Percentiles rank a stretch among this genome's conserved stretches.
These are phyloP conservation scores for Phylloscopus collybita DNA, from an alignment of 2,797 vertebrate genomes.

Conservation along the genomic window DNA sequence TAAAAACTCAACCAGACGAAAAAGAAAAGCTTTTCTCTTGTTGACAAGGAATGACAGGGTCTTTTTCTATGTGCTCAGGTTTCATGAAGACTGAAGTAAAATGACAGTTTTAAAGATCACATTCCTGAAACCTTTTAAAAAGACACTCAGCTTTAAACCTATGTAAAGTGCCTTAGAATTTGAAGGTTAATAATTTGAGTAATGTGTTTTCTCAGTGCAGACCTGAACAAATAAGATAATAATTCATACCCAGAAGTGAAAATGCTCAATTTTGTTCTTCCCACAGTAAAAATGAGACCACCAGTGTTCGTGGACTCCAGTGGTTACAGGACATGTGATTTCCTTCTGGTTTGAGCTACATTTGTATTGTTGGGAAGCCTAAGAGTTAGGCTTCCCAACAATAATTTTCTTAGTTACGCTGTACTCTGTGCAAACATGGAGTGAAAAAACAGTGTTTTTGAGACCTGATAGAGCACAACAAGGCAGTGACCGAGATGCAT, in stretches of 20 bases:
- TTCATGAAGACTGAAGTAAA: neutral
- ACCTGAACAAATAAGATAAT: neutral
- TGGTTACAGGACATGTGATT: neutral
- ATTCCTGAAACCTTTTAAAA: neutral
- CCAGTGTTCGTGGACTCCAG: neutral
- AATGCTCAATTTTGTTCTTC: neutral
- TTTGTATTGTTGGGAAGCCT: neutral
- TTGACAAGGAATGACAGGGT: neutral
- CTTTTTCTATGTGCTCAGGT: constrained; percentile 34
- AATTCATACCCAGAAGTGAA: neutral
- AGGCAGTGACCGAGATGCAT: neutral
- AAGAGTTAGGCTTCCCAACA: neutral
- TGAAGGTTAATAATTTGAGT: neutral
- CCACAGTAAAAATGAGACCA: neutral
- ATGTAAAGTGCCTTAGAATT: neutral
- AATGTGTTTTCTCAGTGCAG: neutral
- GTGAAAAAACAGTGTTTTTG: neutral
- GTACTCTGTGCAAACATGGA: neutral
- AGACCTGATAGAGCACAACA: neutral
- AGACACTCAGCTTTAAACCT: neutral
- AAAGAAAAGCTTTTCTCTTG: neutral
- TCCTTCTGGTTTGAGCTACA: neutral
- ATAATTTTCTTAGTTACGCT: fast-evolving
- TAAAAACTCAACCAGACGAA: neutral
- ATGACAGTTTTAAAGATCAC: constrained; percentile 24